A percentile compares a stretch with the other conserved stretches of the same genome.
These are phyloP conservation scores for Rhodeus uyekii DNA, from an alignment of 2,797 vertebrate species.

Conservation along the genomic window DNA sequence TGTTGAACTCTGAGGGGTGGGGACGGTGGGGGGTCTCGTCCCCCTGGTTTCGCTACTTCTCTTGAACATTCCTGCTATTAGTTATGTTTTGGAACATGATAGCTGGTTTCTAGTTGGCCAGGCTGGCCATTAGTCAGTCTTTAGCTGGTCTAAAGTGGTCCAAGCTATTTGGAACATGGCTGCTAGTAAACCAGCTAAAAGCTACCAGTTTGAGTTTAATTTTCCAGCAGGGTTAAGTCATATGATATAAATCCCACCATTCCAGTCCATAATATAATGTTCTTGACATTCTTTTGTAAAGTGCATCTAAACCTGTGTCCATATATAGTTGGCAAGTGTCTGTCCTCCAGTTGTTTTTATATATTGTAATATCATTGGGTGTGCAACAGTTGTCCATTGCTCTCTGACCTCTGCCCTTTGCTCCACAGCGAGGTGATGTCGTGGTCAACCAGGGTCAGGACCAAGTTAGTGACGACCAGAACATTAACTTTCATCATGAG, in stretches of 20 bases:
- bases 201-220: background rate
- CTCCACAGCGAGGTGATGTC: constrained; percentile 64
- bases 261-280: background rate
- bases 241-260: background rate
- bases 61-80: background rate
- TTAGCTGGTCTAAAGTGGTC: background rate
- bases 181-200: background rate
- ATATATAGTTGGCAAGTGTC: background rate
- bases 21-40: too few species aligned
- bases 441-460: constrained; percentile 42
- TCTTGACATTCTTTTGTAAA: background rate
- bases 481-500: constrained; percentile 84
- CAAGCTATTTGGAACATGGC: background rate
- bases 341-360: background rate
- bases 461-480: background rate
- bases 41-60: background rate
- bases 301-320: background rate
- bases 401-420: constrained; percentile 30
- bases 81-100: background rate
- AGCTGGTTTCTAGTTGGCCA: background rate
- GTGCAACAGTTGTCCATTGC: constrained; percentile 5
- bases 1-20: too few species aligned
- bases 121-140: background rate
- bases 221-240: background rate
- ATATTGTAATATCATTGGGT: background rate